Evolutionary conservation across 2,113 vertebrate genomes (phyloP), one percentile per base, ranked within the genome.

Genomic region (Otocyon megalotis): DNA sequence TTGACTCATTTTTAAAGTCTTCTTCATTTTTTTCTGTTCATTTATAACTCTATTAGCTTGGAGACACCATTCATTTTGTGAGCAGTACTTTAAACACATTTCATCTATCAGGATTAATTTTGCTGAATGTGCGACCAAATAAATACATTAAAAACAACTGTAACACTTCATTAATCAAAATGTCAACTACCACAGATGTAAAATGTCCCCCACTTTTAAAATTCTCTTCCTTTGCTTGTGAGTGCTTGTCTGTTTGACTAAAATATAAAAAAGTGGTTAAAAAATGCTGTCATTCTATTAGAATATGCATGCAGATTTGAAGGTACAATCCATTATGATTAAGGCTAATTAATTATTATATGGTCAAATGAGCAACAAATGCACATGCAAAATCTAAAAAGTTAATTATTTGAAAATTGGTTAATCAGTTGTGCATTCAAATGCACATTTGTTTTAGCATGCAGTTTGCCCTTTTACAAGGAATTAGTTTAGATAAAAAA

Each of bases 261-360:
- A 98, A 98, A 97, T 85, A 93, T 94, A 83, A 79, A 96, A 92
- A 92, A 90, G 30, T 43, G n/a, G 88, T 97, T 97, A 85, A 90
- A 90, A 98, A 98, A 97, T 82, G 30, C 88, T 97, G 81, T 93
- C 97, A 97, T 98, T 93, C 90, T 98, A 97, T 98, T 98, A 98
- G 93, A 96, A 97, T 97, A 95, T 97, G 72, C 97, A 88, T 97
- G 96, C 97, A 98, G 95, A 37, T 26, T 96, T 91, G 95, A 98
- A 98, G 97, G 98, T 98, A 96, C 97, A 98, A 98, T 98, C 98
- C 97, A 97, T 98, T 98, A 97, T 98, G 98, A 99, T 99, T 99
- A 98, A 98, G 97, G 96, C 97, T 98, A 99, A 99, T 98, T 99
- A 99, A 98, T 98, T 99, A 98, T 98, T 98, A 98, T 97, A 97